Conservation (phyloP, 1,140 invertebrate genomes). For the Manduca sexta region DNA sequence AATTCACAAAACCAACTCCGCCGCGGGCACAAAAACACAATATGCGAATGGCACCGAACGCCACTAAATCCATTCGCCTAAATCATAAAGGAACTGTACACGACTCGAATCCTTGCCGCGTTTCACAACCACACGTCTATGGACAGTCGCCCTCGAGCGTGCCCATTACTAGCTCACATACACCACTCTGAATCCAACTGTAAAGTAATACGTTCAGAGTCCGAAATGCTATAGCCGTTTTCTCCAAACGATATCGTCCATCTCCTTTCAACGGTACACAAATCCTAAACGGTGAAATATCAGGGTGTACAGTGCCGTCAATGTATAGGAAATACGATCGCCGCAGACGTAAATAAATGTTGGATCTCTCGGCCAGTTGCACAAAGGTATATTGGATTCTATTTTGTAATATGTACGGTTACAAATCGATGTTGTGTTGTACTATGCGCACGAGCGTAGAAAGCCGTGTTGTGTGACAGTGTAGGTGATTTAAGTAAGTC, state of each 20-base stretch:
- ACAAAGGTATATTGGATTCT: no score
- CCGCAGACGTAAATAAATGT: slow-evolving; percentile 63
- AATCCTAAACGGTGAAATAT: slow-evolving; percentile 4
- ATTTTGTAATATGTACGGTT: not conserved
- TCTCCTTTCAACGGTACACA: slow-evolving; percentile 2
- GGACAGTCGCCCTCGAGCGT: not conserved
- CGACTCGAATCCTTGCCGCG: not conserved
- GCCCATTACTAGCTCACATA: not conserved
- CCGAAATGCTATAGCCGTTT: not conserved
- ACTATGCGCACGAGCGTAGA: slow-evolving; percentile 29
- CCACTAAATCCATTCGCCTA: no score
- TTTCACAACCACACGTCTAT: not conserved
- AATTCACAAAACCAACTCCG: no score
- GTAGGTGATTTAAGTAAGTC: not conserved
- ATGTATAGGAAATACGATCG: slow-evolving; percentile 54
- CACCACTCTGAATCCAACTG: not conserved
- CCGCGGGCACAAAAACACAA: no score
- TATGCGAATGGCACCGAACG: no score
- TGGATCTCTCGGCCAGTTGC: not conserved
- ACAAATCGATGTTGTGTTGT: slow-evolving; percentile 7
- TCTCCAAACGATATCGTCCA: slow-evolving; percentile 11
- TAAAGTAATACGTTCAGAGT: slow-evolving; percentile 1
- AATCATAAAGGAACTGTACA: no score
- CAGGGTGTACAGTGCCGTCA: slow-evolving; percentile 6
- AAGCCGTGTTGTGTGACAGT: slow-evolving; percentile 9